Base-by-base conservation (phyloP, 1,140 invertebrate genomes). In the Psilanteris sp. region DNA sequence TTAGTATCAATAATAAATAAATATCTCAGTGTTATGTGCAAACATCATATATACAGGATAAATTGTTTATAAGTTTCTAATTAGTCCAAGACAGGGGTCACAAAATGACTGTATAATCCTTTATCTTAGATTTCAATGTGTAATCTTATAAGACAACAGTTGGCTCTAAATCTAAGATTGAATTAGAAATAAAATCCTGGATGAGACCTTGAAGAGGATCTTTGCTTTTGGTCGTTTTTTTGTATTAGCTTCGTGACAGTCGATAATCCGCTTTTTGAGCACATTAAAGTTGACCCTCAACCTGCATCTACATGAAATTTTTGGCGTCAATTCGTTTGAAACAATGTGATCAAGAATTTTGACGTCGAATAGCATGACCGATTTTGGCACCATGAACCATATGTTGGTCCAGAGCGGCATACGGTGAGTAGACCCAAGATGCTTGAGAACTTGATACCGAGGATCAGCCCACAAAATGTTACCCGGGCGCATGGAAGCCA, bases 361-460 rank as follows among this genome's bases (percentile, higher is more conserved):
- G 71, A 82, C 79, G 81, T 83, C 72, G 67, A 79, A 81, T 84
- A 74, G 81, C 79, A 76, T 54, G 66, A 78, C 78, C 54, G 76
- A 62, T 57, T 77, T 80, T 72, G 20, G 44, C 64, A 77, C 55
- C 81, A 74, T 80, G 82, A 67, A 81, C 84, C 84, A 85, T 87
- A 84, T 87, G 83, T 75, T 85, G 83, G 81, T 85, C 81, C 80
- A 78, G 18, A 54, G 67, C 73, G 52, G 75, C 81, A 86, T 84
- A 84, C 82, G 80, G 82, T 66, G 24, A 81, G 77, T 79, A 79
- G 57, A 64, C 22, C 77, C 54, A 46, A 34, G 26, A 37, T 54
- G 61, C 66, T 70, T 62, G 66, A 59, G 52, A 71, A 71, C 54
- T 34, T 24, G 82, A 85, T 82, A 84, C 78, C 39, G n/a, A 59